Evolutionary conservation across 2,888 invertebrate genomes (phyloP), one percentile per base, ranked within the genome.

Genomic region (Himalopsyche kuldschensis): DNA sequence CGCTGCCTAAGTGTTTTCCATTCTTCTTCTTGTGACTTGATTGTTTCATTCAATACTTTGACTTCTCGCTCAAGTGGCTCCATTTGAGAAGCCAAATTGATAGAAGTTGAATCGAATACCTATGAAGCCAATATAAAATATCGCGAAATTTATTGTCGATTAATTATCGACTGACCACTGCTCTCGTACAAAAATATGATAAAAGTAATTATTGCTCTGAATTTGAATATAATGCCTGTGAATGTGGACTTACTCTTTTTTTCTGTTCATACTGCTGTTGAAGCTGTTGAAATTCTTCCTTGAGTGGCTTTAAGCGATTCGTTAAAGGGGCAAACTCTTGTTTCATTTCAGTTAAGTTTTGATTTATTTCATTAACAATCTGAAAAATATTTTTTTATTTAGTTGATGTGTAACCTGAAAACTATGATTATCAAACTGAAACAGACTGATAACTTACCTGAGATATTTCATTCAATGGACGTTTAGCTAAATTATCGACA

Each of bases 211-310:
- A 15, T 41, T 41, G 1, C 15, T 15, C 6, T 41, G 94, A 92
- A 80, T 94, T 92, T 3, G 94, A 93, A 88, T 95, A 95, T 88
- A 95, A 95, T 31, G 93, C 89, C 85, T 90, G 88, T 20, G 5
- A 84, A 78, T 55, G 20, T 30, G 4, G 75, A 81, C 32, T 69
- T 79, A 85, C 89, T 86, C 92, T 89, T 89, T 95, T 95, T 90
- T 93, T 94, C 87, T 94, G 93, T 87, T 95, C 95, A 88, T 94
- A 94, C 87, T 94, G 93, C 87, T 93, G 93, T 86, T 93, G 93
- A 48, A 95, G 88, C 84, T 93, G 92, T 90, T 95, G 93, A 78
- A 92, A 93, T 87, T 93, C 92, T 86, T 95, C 93, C 86, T 95
- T 92, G 80, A 95, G 89, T 2, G 94, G 94, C 87, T 95, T 93